A percentile compares a stretch with the other conserved stretches of the same genome.
Conservation (phyloP, 2,888 invertebrate species). For the Drosophila nr. medialis region DNA sequence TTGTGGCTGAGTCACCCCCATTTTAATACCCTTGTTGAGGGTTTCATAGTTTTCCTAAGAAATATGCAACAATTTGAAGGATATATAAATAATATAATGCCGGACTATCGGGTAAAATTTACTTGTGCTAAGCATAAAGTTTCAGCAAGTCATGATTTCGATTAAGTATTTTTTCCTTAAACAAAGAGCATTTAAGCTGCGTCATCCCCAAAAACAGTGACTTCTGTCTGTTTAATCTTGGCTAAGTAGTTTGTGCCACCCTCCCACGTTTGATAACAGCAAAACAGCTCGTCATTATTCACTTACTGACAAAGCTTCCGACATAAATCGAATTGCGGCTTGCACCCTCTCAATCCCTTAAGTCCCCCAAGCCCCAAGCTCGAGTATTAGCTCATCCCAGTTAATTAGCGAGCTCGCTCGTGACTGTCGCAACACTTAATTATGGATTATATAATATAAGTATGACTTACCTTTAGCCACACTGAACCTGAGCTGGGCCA, state of each 20-base stretch:
- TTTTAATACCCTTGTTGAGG: neutral
- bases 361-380: constrained; percentile 15
- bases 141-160: neutral
- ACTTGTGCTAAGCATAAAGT: neutral
- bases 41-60: neutral
- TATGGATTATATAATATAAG: constrained; percentile 10
- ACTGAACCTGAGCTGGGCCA: constrained; percentile 88
- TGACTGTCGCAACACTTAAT: constrained; percentile 37
- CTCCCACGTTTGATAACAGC: constrained; percentile 15
- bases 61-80: too few relatives aligned
- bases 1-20: constrained; percentile 48
- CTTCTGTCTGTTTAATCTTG: constrained; percentile 47
- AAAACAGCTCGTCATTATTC: constrained; percentile 60
- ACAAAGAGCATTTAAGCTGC: neutral
- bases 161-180: neutral
- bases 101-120: neutral
- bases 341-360: neutral
- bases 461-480: constrained; percentile 87
- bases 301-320: constrained; percentile 33
- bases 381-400: constrained; percentile 49
- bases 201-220: neutral
- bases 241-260: constrained; percentile 54
- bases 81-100: neutral
- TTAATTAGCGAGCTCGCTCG: constrained; percentile 49
- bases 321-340: constrained; percentile 48